A percentile compares a stretch with the other conserved stretches of the same genome.
These are phyloP conservation scores for Cyrtorhinus lividipennis DNA, from an alignment of 1,140 invertebrate species.

Conservation along the genomic window DNA sequence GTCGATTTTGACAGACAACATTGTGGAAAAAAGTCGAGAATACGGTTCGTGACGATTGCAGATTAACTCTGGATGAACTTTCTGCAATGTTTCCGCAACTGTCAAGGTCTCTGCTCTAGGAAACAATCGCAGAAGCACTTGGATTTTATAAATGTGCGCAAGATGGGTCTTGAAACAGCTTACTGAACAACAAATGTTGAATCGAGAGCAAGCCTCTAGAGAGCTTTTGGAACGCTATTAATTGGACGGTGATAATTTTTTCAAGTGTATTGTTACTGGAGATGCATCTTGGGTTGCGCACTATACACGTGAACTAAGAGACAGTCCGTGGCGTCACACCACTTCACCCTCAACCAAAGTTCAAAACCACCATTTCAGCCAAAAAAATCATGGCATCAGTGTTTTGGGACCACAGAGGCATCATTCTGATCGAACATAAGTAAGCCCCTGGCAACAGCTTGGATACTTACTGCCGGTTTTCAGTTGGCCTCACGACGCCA, in stretches of 20 bases:
- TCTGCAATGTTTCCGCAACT: background rate
- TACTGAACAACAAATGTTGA: background rate
- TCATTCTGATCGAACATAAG: background rate
- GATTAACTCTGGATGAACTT: background rate
- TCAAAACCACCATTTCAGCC: background rate
- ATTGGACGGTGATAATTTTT: slow-evolving; percentile 21
- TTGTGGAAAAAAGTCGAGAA: slow-evolving; percentile 18
- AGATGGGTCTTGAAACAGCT: background rate
- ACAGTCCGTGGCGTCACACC: slow-evolving; percentile 14
- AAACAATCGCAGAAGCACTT: background rate
- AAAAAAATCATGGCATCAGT: background rate
- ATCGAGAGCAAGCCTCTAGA: background rate
- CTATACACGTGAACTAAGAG: slow-evolving; percentile 22
- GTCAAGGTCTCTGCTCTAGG: background rate
- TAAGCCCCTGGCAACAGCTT: too few species aligned
- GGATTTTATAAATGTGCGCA: background rate
- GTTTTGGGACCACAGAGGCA: slow-evolving; percentile 3
- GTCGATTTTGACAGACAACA: slow-evolving; percentile 21
- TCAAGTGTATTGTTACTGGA: slow-evolving; percentile 18
- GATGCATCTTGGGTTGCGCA: slow-evolving; percentile 25
- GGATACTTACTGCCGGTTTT: too few species aligned
- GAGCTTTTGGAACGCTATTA: slow-evolving; percentile 18
- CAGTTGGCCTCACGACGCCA: too few species aligned
- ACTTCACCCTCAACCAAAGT: background rate
- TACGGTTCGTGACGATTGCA: background rate